These are phyloP conservation scores for Antrozous pallidus DNA, from an alignment of 2,797 vertebrate species.

Conservation along the genomic window DNA sequence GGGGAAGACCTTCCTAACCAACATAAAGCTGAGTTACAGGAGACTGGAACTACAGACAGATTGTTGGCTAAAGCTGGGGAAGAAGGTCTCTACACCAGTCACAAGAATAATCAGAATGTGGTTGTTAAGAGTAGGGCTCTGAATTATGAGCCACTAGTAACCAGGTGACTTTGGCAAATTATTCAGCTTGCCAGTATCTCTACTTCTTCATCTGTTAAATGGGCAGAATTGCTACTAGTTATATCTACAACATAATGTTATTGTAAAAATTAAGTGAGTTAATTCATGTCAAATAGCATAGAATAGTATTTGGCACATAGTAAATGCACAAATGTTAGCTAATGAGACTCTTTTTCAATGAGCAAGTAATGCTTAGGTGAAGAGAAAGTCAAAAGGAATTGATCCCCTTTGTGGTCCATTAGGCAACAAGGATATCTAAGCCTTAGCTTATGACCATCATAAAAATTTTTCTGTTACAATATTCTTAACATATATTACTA, in stretches of 20 bases:
- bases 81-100: background rate
- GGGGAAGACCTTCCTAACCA: background rate
- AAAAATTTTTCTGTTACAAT: constrained; percentile 23
- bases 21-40: background rate
- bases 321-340: background rate
- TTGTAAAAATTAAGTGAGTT: background rate
- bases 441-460: background rate
- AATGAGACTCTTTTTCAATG: background rate
- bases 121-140: background rate
- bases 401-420: background rate
- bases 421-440: background rate
- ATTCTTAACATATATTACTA: background rate
- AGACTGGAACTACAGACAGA: background rate
- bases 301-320: background rate
- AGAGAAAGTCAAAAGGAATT: background rate
- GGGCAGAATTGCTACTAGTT: background rate
- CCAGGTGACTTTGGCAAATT: constrained; percentile 6
- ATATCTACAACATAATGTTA: background rate
- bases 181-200: background rate
- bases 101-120: background rate
- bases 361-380: background rate
- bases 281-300: background rate
- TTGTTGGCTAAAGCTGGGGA: background rate
- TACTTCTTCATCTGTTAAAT: constrained; percentile 10
- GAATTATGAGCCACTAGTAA: background rate